Percentiles rank a stretch among this genome's conserved stretches.
These are phyloP conservation scores for Phylloscopus trochiloides DNA, from an alignment of 2,113 vertebrate genomes.

Conservation along the genomic window DNA sequence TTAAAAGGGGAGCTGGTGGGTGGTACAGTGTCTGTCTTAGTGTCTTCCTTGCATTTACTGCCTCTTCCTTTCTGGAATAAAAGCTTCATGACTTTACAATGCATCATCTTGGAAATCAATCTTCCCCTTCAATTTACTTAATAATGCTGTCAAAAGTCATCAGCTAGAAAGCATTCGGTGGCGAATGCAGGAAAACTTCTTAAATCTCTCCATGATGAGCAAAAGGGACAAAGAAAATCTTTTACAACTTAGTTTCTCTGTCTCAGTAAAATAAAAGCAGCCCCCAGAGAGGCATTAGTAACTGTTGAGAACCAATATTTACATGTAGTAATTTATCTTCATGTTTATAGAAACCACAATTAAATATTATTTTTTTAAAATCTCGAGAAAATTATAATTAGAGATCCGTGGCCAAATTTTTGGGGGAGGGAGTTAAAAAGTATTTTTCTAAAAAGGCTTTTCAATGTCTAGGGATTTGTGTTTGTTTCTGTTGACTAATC, in stretches of 20 bases:
- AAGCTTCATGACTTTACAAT: conserved; percentile 25
- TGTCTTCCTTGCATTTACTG: conserved; percentile 26
- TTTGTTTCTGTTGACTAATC: conserved; percentile 55
- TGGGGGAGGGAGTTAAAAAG: background rate
- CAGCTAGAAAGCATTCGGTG: conserved; percentile 34
- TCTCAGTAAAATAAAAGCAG: conserved; percentile 18
- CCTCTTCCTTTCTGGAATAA: conserved; percentile 25
- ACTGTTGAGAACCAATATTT: conserved; percentile 12
- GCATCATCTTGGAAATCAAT: conserved; percentile 55
- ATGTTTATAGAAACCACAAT: conserved; percentile 32
- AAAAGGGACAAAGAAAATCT: background rate
- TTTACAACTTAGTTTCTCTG: background rate
- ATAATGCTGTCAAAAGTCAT: conserved; percentile 20
- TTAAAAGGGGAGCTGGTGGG: conserved; percentile 30
- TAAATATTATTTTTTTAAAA: background rate
- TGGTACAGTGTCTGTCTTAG: conserved; percentile 29
- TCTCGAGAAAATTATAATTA: conserved; percentile 15
- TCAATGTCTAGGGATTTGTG: conserved; percentile 14
- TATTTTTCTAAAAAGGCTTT: background rate
- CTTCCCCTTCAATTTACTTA: conserved; percentile 37
- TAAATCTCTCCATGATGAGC: background rate
- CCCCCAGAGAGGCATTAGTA: conserved; percentile 24
- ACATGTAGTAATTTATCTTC: conserved; percentile 5
- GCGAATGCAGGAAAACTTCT: background rate
- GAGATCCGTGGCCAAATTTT: background rate